Evolutionary conservation across 2,888 invertebrate genomes (phyloP), one percentile per base, ranked within the genome.

Genomic region (Melieria omissa): DNA sequence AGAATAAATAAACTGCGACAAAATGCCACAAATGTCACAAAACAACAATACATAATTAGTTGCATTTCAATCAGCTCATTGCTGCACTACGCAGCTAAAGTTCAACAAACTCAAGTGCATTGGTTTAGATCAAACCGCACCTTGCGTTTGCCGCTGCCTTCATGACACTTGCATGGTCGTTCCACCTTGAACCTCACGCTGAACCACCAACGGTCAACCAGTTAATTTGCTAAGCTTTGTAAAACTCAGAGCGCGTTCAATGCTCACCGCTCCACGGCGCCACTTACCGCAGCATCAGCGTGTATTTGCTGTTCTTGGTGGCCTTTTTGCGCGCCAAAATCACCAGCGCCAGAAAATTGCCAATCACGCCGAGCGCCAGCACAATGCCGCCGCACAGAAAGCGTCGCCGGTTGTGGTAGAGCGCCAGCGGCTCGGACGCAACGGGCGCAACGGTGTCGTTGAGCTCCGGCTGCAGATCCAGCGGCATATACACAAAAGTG

Each of bases 291-390:
- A 87, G 79, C 90, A 95, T 91, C 80, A 95, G 88, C 78, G 94
- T 89, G 86, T 95, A 95, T 84, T 95, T 94, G 76, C 92, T 90
- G 84, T 95, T 95, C 80, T 94, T 89, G 55, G 92, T 90, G 81
- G 91, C 90, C 77, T 91, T 89, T 85, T 93, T 92, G 74, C 90
- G 89, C 79, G 92, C 89, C 79, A 96, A 88, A 76, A 93, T 93
- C 67, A 92, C 87, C 66, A 96, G 89, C 6, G 95, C 95, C n/a
- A 92, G 89, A 9, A 92, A 88, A 81, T 95, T 95, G 5, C 94
- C 95, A 44, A 92, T 78, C 49, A 93, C 91, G 2, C 95, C 95
- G 16, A 92, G 85, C 4, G 89, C 84, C 76, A 84, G 79, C 44
- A 83, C 80, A 92, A 93, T 78, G 89, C 90, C 72, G 89, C 78